Base-by-base conservation (phyloP, 2,797 vertebrate genomes). In the Hemitrygon akajei region DNA sequence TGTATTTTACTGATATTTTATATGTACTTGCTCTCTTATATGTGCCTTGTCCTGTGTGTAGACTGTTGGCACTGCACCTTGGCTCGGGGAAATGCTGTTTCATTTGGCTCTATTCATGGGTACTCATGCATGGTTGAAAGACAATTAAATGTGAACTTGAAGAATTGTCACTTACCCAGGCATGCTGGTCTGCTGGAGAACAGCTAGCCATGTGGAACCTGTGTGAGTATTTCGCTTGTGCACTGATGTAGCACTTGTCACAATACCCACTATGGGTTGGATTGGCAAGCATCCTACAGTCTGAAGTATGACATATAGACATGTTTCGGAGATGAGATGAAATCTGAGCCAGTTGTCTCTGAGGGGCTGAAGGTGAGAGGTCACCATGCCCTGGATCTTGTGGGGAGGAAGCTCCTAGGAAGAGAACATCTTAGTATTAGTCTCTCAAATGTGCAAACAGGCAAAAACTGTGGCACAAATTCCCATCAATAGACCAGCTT, bases 271-370 rank as follows among this genome's bases (percentile, higher is more conserved):
- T 34, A 56, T 94, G 91, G 9, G 6, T n/a, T 11, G 91, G 92
- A 60, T 80, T 94, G 22, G 91, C 94, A 47, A 94, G 93, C 94
- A 93, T 94, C 73, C 34, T 56, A 27, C 94, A 94, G 16, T 47
- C 92, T 0, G 63, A 25, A 0, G 3, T 82, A 3, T 40, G 11
- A 76, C 94, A 94, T 1, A 76, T 20, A 0, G 94, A 77, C 82
- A 94, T 77, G 81, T 75, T 81, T 30, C 92, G 79, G 69, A 94
- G 93, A 20, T 30, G 87, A 76, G 94, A 94, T 30, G 93, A 94
- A 37, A 94, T 93, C 82, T 94, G 93, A 77, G n/a, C 75, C n/a
- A 84, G 66, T 56, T 79, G 56, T 40, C 30, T 73, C 14, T 66
- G 34, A 22, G 60, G 80, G 16, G 66, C 0, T 40, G n/a, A 18